Evolutionary conservation across 1,140 invertebrate species (phyloP).

Genomic region (Lasioglossum baleicum): DNA sequence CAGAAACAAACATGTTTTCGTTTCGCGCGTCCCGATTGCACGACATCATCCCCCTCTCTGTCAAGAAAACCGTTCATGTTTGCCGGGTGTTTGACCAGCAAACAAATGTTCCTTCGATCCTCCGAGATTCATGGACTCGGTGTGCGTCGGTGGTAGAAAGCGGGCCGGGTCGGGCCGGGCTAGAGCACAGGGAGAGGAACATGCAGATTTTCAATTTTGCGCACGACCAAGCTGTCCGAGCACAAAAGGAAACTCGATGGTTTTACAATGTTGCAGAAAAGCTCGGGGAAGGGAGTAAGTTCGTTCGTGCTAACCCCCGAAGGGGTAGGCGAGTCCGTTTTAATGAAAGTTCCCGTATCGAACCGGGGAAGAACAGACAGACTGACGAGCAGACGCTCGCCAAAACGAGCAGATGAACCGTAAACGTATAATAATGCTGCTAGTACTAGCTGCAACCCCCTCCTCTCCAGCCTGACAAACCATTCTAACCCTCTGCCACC

Average conservation of each 20-base stretch:
- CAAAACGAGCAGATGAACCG: conserved; percentile 42
- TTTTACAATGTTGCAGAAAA: conserved; percentile 2
- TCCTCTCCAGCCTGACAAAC: too few relatives aligned
- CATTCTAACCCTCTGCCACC: neutral
- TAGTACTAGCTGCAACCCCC: neutral
- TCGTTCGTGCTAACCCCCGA: too few relatives aligned
- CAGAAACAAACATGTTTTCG: conserved; percentile 6
- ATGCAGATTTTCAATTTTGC: conserved; percentile 47
- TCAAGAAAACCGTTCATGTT: neutral
- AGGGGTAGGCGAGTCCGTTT: conserved; percentile 15
- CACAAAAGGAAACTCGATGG: neutral
- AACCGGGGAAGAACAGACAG: neutral
- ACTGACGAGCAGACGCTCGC: neutral
- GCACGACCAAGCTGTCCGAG: conserved; percentile 1
- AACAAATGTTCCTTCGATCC: neutral
- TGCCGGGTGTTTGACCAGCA: neutral
- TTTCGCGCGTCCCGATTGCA: neutral
- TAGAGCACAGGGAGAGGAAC: too few relatives aligned
- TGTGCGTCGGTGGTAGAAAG: too few relatives aligned
- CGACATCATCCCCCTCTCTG: neutral
- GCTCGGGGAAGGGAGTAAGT: neutral
- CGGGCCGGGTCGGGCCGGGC: too few relatives aligned
- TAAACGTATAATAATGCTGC: conserved; percentile 49
- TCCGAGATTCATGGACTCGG: neutral
- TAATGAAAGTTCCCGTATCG: conserved; percentile 46